Conservation (phyloP, 2,113 vertebrate species). For the Tupaia tana region DNA sequence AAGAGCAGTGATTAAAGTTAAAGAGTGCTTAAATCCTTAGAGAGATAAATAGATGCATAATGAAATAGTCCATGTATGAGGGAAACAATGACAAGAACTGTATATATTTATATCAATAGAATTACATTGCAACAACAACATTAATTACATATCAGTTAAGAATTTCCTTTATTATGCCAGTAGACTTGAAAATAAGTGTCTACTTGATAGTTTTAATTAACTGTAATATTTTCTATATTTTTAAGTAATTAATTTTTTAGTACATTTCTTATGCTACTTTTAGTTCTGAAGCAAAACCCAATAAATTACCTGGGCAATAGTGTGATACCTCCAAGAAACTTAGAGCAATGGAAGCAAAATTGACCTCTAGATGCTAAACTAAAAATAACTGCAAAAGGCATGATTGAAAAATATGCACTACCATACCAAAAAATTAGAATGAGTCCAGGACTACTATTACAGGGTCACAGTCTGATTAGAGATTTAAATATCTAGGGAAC, state of each 20-base stretch:
- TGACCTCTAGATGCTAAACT: neutral
- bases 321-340: neutral
- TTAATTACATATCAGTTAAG: neutral
- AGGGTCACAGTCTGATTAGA: neutral
- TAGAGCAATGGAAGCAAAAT: slow-evolving; percentile 26
- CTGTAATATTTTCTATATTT: neutral
- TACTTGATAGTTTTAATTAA: slow-evolving; percentile 36
- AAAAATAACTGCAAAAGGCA: neutral
- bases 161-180: neutral
- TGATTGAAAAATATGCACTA: neutral
- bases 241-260: neutral
- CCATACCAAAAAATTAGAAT: neutral
- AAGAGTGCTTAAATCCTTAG: neutral
- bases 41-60: neutral
- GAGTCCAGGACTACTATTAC: neutral
- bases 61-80: neutral
- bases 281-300: neutral
- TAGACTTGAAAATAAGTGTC: neutral
- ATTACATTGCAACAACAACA: neutral
- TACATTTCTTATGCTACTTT: neutral
- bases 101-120: neutral
- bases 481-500: neutral
- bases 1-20: neutral
- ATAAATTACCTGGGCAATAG: neutral
- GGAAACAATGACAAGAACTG: neutral